Percentiles rank a stretch among this genome's conserved stretches.
phyloP scores from a whole-genome alignment of 2,797 vertebrate genomes.

The Pangasius macronema region DNA sequence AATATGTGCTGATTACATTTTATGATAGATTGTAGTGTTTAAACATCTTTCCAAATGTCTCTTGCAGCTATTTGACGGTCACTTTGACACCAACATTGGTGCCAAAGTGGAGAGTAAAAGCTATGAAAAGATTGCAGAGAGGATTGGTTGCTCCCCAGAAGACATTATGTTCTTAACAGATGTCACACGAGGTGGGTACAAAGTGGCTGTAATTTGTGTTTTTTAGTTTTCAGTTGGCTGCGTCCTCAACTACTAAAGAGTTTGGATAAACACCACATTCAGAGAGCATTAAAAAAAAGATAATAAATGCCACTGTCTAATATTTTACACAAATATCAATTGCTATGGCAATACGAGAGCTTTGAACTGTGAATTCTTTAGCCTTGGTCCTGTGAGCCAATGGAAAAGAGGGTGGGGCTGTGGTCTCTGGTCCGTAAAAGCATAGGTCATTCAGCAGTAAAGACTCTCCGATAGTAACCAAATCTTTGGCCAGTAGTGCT shows the following conservation, averaged over 20 bases:
- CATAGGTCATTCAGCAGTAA: not conserved
- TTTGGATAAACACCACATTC: not conserved
- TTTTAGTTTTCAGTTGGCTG: not conserved
- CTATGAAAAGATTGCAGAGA: constrained; percentile 86
- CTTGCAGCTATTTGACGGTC: constrained; percentile 88
- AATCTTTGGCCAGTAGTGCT: not conserved
- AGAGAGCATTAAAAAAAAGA: not conserved
- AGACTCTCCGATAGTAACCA: not conserved
- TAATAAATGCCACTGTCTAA: not conserved
- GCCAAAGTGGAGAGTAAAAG: constrained; percentile 92
- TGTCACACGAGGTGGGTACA: constrained; percentile 79
- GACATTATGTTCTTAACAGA: constrained; percentile 94
- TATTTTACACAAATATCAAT: not conserved
- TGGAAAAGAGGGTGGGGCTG: not conserved
- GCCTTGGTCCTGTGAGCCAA: not conserved
- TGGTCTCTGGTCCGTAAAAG: not conserved
- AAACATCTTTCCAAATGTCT: constrained; percentile 20
- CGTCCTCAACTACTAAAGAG: not conserved
- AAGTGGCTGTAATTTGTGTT: not conserved
- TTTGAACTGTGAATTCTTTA: not conserved
- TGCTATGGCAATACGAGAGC: not conserved
- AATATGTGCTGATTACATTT: not conserved
- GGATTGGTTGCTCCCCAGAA: constrained; percentile 86
- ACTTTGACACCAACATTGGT: constrained; percentile 94
- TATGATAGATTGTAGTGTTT: not conserved